Base-by-base conservation (phyloP, 2,113 vertebrate genomes). In the Nestor notabilis region DNA sequence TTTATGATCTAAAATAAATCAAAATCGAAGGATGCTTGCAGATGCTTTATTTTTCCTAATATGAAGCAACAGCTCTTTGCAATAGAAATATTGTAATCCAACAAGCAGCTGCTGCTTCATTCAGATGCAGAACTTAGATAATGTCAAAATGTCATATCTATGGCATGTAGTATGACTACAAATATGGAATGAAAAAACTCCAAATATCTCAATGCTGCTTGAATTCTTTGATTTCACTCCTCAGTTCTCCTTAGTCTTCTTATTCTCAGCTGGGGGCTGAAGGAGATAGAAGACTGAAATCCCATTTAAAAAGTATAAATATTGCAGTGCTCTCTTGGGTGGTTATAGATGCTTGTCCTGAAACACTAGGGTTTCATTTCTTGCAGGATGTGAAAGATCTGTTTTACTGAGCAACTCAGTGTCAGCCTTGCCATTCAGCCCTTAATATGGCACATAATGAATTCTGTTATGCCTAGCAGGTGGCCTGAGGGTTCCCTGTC, bases 401-500 rank as follows among this genome's bases (percentile, higher is more conserved):
- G n/a, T 95, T 95, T 90, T 96, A 92, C 72, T 5, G 65, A 80
- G 79, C 31, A 96, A 56, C 41, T 94, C 69, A 37, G 58, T 92
- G 81, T 96, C 93, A 97, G 25, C 49, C 33, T 93, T 96, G 60
- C 60, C 78, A 95, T 94, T 97, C 96, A 84, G 66, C 60, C 81
- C 69, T 94, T 97, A 93, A 93, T 81, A 33, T 49, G 79, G 70
- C 92, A 94, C 89, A 77, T 3, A 95, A 84, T 70, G 80, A 96
- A 84, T 92, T 60, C 88, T 93, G 77, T 89, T 96, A 64, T 97
- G 92, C 97, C 94, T 95, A 66, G 91, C 81, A 93, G 91, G 96
- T 91, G 92, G 92, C 93, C 93, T 72, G 78, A 94, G 91, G 95
- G 87, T 82, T 95, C 87, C 85, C 95, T 96, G 92, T 97, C 97